Evolutionary conservation across 2,797 vertebrate species (phyloP).

Genomic region (Ceryle rudis): DNA sequence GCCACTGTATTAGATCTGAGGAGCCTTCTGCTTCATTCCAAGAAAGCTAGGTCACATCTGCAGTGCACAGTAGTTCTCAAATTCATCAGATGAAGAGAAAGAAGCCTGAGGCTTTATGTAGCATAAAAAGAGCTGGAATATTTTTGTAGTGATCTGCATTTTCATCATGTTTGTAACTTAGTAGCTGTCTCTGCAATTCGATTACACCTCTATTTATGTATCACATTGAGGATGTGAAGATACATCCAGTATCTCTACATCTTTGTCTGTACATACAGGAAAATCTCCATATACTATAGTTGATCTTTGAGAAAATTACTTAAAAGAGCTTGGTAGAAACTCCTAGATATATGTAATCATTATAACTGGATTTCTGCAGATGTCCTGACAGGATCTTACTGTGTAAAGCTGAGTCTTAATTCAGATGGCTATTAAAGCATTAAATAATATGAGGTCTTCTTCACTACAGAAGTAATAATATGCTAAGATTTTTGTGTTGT

Average conservation of each 20-base stretch:
- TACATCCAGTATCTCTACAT: not conserved
- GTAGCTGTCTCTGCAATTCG: not conserved
- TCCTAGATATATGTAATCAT: not conserved
- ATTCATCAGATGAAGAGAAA: not conserved
- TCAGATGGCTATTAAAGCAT: not conserved
- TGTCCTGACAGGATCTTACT: not conserved
- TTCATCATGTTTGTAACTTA: not conserved
- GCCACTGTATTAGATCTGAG: not conserved
- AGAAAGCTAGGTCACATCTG: conserved; percentile 18
- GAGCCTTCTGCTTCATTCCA: not conserved
- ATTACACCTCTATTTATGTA: not conserved
- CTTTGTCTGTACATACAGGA: not conserved
- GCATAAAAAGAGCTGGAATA: not conserved
- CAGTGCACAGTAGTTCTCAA: not conserved
- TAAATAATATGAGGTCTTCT: not conserved
- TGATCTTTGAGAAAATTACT: not conserved
- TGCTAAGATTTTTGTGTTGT: not conserved
- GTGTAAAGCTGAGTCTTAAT: not conserved
- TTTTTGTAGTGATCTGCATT: conserved; percentile 4
- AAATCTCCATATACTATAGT: not conserved
- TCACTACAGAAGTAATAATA: not conserved
- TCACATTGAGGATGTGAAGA: not conserved
- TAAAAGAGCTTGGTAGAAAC: not conserved
- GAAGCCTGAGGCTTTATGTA: not conserved
- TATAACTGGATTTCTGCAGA: not conserved